Evolutionary conservation across 1,140 invertebrate genomes (phyloP).

Genomic region (Contarinia nasturtii): DNA sequence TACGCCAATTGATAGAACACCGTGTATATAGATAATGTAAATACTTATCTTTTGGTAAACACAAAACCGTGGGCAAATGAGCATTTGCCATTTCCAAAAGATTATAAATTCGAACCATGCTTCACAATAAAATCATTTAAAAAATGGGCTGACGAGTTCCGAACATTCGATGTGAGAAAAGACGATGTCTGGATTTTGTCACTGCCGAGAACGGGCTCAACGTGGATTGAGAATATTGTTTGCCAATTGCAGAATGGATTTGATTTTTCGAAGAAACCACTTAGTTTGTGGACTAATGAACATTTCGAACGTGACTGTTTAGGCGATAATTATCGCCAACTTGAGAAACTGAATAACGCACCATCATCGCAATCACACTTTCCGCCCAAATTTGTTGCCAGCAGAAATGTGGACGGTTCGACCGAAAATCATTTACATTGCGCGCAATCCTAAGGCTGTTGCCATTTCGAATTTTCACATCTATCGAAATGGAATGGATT

Average conservation of each 20-base stretch:
- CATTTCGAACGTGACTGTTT: slow-evolving; percentile 12
- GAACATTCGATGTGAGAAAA: slow-evolving; percentile 24
- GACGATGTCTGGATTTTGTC: slow-evolving; percentile 33
- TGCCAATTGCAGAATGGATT: slow-evolving; percentile 40
- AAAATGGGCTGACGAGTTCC: background rate
- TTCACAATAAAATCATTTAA: background rate
- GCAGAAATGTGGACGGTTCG: slow-evolving; percentile 29
- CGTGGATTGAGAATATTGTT: slow-evolving; percentile 50
- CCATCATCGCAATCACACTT: slow-evolving; percentile 43
- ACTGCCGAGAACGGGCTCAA: slow-evolving; percentile 33
- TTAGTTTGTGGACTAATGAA: slow-evolving; percentile 1
- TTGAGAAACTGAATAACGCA: slow-evolving; percentile 21
- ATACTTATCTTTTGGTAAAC: too few relatives aligned
- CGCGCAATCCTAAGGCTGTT: slow-evolving; percentile 63
- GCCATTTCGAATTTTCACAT: slow-evolving; percentile 57
- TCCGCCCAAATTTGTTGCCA: slow-evolving; percentile 42
- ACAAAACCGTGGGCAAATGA: too few relatives aligned
- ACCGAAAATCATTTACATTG: slow-evolving; percentile 52
- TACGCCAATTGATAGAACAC: too few relatives aligned
- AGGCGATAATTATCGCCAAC: slow-evolving; percentile 22
- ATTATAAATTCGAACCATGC: background rate
- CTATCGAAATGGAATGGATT: slow-evolving; percentile 35
- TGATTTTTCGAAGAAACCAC: slow-evolving; percentile 13
- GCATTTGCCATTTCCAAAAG: background rate
- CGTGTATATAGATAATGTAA: too few relatives aligned